Conservation (phyloP, 2,888 invertebrate species). For the Electrophaes corylata region DNA sequence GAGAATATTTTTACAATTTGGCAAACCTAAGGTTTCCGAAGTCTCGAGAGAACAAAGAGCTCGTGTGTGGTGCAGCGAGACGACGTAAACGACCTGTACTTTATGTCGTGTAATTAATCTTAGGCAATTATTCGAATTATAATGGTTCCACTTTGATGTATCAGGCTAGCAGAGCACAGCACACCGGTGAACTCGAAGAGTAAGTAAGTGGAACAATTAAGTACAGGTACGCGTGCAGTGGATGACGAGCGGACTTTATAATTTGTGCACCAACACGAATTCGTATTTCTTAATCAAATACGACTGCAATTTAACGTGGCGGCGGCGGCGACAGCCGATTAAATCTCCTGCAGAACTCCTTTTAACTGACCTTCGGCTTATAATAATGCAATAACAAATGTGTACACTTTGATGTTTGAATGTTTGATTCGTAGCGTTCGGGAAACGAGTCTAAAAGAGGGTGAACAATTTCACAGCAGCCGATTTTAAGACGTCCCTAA, state of each 20-base stretch:
- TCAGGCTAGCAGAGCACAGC: constrained; percentile 38
- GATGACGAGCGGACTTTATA: constrained; percentile 37
- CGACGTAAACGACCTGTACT: constrained; percentile 54
- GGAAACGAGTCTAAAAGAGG: constrained; percentile 50
- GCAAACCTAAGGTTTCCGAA: background rate
- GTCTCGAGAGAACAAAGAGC: constrained; percentile 13
- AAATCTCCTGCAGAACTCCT: constrained; percentile 51
- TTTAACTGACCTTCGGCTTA: constrained; percentile 51
- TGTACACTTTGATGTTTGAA: constrained; percentile 73
- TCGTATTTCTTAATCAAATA: constrained; percentile 54
- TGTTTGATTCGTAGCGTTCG: constrained; percentile 40
- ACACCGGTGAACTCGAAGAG: constrained; percentile 36
- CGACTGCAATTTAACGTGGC: constrained; percentile 23
- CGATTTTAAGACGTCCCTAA: constrained; percentile 49
- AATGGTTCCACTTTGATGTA: constrained; percentile 54
- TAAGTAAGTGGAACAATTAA: constrained; percentile 43
- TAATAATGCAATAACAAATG: constrained; percentile 70
- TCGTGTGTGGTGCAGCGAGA: constrained; percentile 39
- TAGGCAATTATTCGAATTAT: constrained; percentile 56
- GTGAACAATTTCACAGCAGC: constrained; percentile 67
- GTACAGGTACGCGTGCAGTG: constrained; percentile 9
- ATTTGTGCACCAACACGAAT: constrained; percentile 49
- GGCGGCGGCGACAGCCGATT: constrained; percentile 50
- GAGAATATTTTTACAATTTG: background rate
- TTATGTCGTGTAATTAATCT: constrained; percentile 63